Base-by-base conservation (phyloP, 2,113 vertebrate genomes). In the Strigops habroptila region DNA sequence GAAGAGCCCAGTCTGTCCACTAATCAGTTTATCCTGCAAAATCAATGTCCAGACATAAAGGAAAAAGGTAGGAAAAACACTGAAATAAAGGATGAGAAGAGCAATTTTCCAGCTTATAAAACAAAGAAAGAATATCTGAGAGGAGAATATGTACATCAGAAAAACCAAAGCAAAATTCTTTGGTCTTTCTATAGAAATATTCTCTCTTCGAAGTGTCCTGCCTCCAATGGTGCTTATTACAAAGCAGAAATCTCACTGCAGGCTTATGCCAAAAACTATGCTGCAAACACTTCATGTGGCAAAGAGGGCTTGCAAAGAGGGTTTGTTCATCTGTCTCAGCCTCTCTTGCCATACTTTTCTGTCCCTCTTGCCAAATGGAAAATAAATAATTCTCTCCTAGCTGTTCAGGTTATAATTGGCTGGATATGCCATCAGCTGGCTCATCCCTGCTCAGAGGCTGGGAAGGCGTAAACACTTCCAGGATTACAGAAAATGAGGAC, bases 401-500 rank as follows among this genome's bases (percentile, higher is more conserved):
- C 49, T 43, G 65, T 33, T 89, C 44, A 79, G 93, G 73, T 86
- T 92, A 7, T 91, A 95, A 94, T 85, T 93, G 92, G 88, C 91
- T 79, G 81, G 69, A 49, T 95, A 5, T 68, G 39, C 90, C 88
- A 68, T 96, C 93, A 51, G 86, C 93, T 93, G 80, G 76, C 88
- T 88, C 82, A 57, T 74, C 91, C 70, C 73, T 0, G 0, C 88
- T 81, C 91, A 7, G 79, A 77, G 79, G 37, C 76, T 70, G 94
- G 92, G 82, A 94, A 94, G 88, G 83, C 7, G 1, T 89, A 93
- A 93, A 95, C 52, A 35, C 86, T 91, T 91, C 65, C 92, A 93
- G 95, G 88, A 94, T 96, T 92, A 90, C 74, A 95, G 88, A 95
- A 91, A 95, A 97, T 89, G 91, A 96, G 96, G 96, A 82, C 88